phyloP scores from a whole-genome alignment of 2,888 invertebrate species.

The Cremastinae sp. region DNA sequence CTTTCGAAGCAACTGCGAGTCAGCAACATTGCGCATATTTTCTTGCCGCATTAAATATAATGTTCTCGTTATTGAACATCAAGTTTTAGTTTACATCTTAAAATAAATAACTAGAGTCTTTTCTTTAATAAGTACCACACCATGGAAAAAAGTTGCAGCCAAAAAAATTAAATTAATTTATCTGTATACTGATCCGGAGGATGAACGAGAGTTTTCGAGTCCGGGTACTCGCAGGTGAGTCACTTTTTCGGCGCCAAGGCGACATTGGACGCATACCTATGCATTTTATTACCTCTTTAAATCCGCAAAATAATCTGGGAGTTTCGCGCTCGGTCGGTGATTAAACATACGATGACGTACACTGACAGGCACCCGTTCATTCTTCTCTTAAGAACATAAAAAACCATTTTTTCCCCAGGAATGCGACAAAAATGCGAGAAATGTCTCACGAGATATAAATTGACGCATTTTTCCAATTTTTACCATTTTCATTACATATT shows the following conservation, averaged over 20 bases:
- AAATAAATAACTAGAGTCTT: too few species aligned
- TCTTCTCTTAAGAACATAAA: neutral
- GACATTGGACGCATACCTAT: conserved; percentile 33
- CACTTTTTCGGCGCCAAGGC: conserved; percentile 54
- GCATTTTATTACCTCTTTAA: conserved; percentile 22
- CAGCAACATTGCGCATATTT: too few species aligned
- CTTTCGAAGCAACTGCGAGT: neutral
- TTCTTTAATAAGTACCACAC: too few species aligned
- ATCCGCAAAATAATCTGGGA: conserved; percentile 33
- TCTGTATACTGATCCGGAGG: conserved; percentile 11
- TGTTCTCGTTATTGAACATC: too few species aligned
- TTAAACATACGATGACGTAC: conserved; percentile 3
- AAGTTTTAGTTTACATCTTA: too few species aligned
- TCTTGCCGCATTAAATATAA: too few species aligned
- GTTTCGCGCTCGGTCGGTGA: conserved; percentile 20
- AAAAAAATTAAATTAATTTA: conserved; percentile 9
- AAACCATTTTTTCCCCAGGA: neutral
- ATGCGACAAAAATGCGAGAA: too few species aligned
- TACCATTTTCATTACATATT: too few species aligned
- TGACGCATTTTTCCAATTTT: too few species aligned
- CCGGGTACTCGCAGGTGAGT: conserved; percentile 44
- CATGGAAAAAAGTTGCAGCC: neutral
- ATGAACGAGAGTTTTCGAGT: conserved; percentile 28
- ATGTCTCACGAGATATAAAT: too few species aligned
- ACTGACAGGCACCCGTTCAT: neutral